These are phyloP conservation scores for Eublepharis macularius DNA, from an alignment of 2,113 vertebrate species.

Conservation along the genomic window DNA sequence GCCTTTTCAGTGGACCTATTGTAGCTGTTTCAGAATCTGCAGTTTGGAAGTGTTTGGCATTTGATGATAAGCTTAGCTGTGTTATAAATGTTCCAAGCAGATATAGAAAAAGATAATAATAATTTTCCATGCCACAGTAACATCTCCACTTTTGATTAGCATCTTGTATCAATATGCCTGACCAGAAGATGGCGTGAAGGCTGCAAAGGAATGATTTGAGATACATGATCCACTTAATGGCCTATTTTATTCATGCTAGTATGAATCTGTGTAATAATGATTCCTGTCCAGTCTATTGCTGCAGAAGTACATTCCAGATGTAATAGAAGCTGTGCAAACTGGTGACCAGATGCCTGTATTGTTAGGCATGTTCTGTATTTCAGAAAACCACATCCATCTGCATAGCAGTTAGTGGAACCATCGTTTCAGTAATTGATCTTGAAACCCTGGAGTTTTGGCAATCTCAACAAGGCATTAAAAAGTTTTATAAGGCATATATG, in stretches of 20 bases:
- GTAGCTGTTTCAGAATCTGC: not conserved
- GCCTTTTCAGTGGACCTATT: too few relatives aligned
- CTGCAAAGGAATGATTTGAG: not conserved
- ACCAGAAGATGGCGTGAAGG: not conserved
- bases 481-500: slow-evolving; percentile 28
- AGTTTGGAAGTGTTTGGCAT: not conserved
- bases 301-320: slow-evolving; percentile 30
- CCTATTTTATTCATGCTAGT: not conserved
- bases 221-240: not conserved
- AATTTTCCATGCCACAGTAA: not conserved
- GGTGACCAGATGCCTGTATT: slow-evolving; percentile 26
- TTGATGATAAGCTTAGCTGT: not conserved
- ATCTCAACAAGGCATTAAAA: slow-evolving; percentile 33
- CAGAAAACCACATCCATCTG: slow-evolving; percentile 14
- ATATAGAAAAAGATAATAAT: not conserved
- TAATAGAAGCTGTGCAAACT: slow-evolving; percentile 13
- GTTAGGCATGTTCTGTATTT: slow-evolving; percentile 22
- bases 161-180: not conserved
- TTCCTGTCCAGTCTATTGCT: slow-evolving; percentile 32
- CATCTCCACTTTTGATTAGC: not conserved
- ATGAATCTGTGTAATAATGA: not conserved
- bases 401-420: not conserved
- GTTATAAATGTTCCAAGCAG: not conserved
- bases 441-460: slow-evolving; percentile 18
- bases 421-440: slow-evolving; percentile 24